Conservation (phyloP, 2,113 vertebrate genomes). For the Mesoclemmys tuberculata region DNA sequence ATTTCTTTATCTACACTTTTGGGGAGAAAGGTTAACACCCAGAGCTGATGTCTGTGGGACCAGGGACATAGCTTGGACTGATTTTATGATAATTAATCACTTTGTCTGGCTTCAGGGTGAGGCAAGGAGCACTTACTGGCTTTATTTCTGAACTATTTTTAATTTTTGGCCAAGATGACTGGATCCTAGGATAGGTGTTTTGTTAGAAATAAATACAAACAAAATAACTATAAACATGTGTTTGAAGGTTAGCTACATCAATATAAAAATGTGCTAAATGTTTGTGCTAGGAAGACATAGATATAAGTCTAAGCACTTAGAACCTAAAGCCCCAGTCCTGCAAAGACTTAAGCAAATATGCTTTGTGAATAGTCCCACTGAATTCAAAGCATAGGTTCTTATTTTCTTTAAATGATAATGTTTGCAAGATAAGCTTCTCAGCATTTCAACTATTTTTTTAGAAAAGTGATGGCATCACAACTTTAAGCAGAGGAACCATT, state of each 20-base stretch:
- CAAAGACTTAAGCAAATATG: not conserved
- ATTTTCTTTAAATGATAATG: not conserved
- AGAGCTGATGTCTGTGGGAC: not conserved
- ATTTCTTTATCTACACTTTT: not conserved
- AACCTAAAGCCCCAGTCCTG: accelerated
- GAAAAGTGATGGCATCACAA: not conserved
- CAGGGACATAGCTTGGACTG: accelerated
- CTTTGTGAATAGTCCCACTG: not conserved
- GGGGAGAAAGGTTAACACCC: not conserved
- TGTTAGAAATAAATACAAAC: not conserved
- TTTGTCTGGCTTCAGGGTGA: not conserved
- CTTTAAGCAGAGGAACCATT: not conserved
- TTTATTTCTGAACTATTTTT: not conserved
- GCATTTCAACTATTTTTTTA: not conserved
- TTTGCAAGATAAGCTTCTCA: not conserved
- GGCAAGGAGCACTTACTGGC: not conserved
- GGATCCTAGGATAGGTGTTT: not conserved
- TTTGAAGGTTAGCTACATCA: not conserved
- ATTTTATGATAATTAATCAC: not conserved
- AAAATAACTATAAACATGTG: not conserved
- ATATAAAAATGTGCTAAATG: not conserved
- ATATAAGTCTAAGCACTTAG: not conserved
- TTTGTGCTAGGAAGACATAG: not conserved
- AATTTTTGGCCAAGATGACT: not conserved
- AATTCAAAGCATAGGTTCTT: not conserved